Percentiles rank a stretch among this genome's conserved stretches.
Conservation (phyloP, 2,888 invertebrate species). For the Zhengitettix transpicula region DNA sequence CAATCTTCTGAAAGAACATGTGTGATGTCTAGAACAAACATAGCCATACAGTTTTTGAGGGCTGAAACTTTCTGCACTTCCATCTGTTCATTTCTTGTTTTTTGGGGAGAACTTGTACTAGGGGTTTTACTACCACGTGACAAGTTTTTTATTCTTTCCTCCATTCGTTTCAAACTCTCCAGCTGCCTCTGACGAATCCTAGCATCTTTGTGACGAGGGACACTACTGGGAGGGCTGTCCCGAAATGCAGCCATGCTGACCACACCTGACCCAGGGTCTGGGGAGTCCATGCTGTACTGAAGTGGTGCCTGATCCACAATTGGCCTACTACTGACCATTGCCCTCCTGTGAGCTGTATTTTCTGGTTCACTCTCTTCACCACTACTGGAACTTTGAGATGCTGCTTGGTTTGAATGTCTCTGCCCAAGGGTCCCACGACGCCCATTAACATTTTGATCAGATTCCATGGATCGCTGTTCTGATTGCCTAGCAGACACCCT, state of each 20-base stretch:
- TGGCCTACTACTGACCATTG: neutral
- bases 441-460: slow-evolving; percentile 54
- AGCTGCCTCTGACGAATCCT: slow-evolving; percentile 36
- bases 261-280: slow-evolving; percentile 6
- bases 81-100: neutral
- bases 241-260: slow-evolving; percentile 10
- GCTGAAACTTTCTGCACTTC: neutral
- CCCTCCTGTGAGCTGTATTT: neutral
- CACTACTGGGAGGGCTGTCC: neutral
- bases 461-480: too few relatives aligned
- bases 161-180: slow-evolving; percentile 46
- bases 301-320: neutral
- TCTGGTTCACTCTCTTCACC: slow-evolving; percentile 10
- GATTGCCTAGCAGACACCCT: too few relatives aligned
- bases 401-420: neutral
- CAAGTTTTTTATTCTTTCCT: slow-evolving; percentile 35
- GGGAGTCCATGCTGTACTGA: neutral
- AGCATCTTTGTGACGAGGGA: slow-evolving; percentile 22
- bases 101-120: neutral
- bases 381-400: slow-evolving; percentile 6
- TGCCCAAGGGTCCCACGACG: slow-evolving; percentile 33
- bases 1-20: slow-evolving; percentile 45
- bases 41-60: slow-evolving; percentile 36
- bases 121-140: slow-evolving; percentile 1
- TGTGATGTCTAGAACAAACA: slow-evolving; percentile 76